These are phyloP conservation scores for Diprion similis DNA, from an alignment of 1,140 invertebrate genomes.

Conservation along the genomic window DNA sequence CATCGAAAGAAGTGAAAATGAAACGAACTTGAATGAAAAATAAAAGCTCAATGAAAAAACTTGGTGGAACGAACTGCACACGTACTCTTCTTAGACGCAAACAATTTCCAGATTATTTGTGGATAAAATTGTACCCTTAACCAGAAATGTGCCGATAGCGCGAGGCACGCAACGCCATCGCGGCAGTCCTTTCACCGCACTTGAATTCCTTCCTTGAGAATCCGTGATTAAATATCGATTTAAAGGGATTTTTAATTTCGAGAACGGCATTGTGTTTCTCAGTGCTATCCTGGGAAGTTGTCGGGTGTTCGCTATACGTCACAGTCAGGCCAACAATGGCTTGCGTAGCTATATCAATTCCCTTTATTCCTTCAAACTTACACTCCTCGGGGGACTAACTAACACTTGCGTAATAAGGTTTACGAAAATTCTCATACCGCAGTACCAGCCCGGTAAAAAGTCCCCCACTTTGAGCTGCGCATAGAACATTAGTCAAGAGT, in stretches of 20 bases:
- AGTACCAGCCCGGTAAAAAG: no score
- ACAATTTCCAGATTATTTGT: no score
- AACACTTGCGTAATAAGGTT: background rate
- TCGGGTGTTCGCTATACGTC: conserved; percentile 1
- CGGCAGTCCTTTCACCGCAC: conserved; percentile 3
- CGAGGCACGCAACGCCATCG: conserved; percentile 5
- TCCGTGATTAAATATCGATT: background rate
- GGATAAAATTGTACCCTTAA: no score
- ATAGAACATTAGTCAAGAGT: no score
- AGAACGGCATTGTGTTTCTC: background rate
- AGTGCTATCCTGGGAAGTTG: background rate
- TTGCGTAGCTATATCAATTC: background rate
- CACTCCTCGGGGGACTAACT: background rate
- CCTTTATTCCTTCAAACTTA: background rate
- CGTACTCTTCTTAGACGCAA: no score
- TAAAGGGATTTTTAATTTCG: conserved; percentile 8
- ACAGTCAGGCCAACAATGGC: background rate
- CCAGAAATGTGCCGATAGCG: background rate
- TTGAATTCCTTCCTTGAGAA: background rate
- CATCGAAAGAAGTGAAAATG: no score
- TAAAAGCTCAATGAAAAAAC: no score
- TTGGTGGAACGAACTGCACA: no score
- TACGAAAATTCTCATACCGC: background rate
- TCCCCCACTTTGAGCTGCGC: no score
- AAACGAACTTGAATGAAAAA: no score